Percentiles rank a stretch among this genome's conserved stretches.
These are phyloP conservation scores for Fopius arisanus DNA, from an alignment of 1,140 invertebrate species.

Conservation along the genomic window DNA sequence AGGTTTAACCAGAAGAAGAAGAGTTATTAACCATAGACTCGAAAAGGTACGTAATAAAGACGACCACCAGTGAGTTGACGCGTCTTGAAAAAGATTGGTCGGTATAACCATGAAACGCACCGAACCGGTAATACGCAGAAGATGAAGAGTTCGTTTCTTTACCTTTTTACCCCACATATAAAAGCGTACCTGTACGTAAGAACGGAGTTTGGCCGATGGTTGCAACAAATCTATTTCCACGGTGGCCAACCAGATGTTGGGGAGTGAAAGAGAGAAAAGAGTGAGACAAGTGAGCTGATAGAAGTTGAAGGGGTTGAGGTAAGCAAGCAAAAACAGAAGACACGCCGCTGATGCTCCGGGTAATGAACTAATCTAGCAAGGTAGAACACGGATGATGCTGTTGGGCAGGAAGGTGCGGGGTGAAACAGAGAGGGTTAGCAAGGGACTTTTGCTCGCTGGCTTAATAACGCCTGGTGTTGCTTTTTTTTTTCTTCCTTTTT, in stretches of 20 bases:
- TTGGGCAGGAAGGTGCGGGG: background rate
- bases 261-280: background rate
- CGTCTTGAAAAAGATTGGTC: background rate
- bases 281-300: background rate
- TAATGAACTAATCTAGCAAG: slow-evolving; percentile 54
- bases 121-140: slow-evolving; percentile 21
- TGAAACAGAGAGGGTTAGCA: background rate
- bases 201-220: slow-evolving; percentile 44
- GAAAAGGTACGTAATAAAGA: background rate
- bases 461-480: background rate
- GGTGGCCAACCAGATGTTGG: background rate
- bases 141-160: slow-evolving; percentile 14
- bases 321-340: slow-evolving; percentile 47
- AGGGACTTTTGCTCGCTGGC: background rate
- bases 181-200: slow-evolving; percentile 29
- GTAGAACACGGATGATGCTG: slow-evolving; percentile 3
- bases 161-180: background rate
- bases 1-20: background rate
- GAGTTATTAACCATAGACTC: background rate
- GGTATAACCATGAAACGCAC: slow-evolving; percentile 10
- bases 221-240: slow-evolving; percentile 55
- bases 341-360: slow-evolving; percentile 40
- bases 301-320: too few relatives aligned
- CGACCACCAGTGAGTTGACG: slow-evolving; percentile 16
- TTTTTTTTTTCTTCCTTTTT: too few relatives aligned